Conservation (phyloP, 2,888 invertebrate species). For the Zaprionus obscuricornis region DNA sequence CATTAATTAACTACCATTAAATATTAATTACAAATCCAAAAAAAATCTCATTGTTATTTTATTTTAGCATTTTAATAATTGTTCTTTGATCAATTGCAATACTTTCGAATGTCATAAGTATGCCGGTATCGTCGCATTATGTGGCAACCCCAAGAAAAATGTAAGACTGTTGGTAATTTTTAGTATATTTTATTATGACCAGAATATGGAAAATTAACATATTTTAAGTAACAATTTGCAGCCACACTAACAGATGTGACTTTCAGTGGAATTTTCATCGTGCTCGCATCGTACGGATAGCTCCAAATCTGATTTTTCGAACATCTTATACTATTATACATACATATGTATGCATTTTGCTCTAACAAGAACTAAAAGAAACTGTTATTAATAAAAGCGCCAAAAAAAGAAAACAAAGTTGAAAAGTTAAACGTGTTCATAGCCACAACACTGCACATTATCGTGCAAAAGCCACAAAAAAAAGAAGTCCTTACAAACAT, state of each 20-base stretch:
- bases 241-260: constrained; percentile 50
- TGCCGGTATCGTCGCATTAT: too few species aligned
- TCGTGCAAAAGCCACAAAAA: constrained; percentile 32
- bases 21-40: too few species aligned
- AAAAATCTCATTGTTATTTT: too few species aligned
- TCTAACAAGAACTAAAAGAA: constrained; percentile 5
- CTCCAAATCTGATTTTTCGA: constrained; percentile 18
- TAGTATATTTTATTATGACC: constrained; percentile 21
- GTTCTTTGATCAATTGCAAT: too few species aligned
- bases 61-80: too few species aligned
- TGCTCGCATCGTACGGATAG: constrained; percentile 47
- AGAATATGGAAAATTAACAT: neutral
- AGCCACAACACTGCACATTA: constrained; percentile 8
- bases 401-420: neutral
- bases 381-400: constrained; percentile 3
- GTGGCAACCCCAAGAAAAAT: too few species aligned
- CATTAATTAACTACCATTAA: too few species aligned
- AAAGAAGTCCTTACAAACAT: constrained; percentile 36
- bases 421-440: neutral
- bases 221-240: neutral
- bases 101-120: too few species aligned
- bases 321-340: constrained; percentile 2
- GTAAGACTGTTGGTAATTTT: too few species aligned
- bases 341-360: constrained; percentile 17
- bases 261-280: constrained; percentile 54